Evolutionary conservation across 1,140 invertebrate species (phyloP).

Genomic region (Sitodiplosis mosellana): DNA sequence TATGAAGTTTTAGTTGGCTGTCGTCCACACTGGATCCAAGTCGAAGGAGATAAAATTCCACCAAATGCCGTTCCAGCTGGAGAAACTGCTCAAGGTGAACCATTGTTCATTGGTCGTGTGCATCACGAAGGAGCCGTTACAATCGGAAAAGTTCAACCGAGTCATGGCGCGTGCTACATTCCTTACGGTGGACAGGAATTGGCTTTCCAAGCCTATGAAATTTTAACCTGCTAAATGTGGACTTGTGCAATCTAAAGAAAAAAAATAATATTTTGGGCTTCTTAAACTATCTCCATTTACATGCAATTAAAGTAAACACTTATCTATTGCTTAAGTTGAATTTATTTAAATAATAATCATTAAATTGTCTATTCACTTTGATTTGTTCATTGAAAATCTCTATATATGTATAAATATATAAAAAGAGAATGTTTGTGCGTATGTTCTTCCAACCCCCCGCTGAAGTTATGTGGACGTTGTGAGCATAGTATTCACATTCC

Average conservation of each 20-base stretch:
- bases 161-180: slow-evolving; percentile 51
- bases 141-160: slow-evolving; percentile 52
- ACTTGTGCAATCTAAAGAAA: no score
- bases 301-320: background rate
- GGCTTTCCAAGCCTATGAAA: slow-evolving; percentile 53
- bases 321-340: background rate
- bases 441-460: background rate
- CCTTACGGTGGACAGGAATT: slow-evolving; percentile 49
- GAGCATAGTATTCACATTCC: no score
- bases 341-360: background rate
- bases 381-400: background rate
- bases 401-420: no score
- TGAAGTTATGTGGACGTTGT: no score
- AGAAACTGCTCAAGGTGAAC: slow-evolving; percentile 52
- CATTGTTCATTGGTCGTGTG: slow-evolving; percentile 47
- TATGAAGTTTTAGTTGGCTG: slow-evolving; percentile 54
- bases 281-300: background rate
- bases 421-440: background rate
- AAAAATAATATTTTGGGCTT: no score
- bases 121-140: slow-evolving; percentile 44
- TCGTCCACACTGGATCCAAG: slow-evolving; percentile 38
- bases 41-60: slow-evolving; percentile 41
- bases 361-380: background rate
- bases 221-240: slow-evolving; percentile 30
- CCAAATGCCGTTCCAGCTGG: slow-evolving; percentile 52